A percentile compares a stretch with the other conserved stretches of the same genome.
phyloP scores from a whole-genome alignment of 2,888 invertebrate genomes.

The Eupithecia abbreviata region DNA sequence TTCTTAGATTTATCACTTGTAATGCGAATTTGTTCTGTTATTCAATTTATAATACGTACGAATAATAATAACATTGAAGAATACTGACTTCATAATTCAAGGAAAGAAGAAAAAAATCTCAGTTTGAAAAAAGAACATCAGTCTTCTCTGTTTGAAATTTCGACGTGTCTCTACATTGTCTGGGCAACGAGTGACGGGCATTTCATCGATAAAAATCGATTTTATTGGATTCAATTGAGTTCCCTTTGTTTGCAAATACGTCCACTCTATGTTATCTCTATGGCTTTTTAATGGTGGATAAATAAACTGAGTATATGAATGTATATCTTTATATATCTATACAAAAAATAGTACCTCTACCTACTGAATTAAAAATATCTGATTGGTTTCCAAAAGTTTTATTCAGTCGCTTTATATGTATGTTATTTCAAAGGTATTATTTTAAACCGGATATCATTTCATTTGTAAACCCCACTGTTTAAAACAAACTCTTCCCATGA shows the following conservation, averaged over 20 bases:
- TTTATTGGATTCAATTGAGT: conserved; percentile 72
- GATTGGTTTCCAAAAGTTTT: not conserved
- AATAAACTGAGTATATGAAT: conserved; percentile 30
- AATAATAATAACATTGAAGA: conserved; percentile 24
- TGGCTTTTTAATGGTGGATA: conserved; percentile 49
- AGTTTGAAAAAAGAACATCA: conserved; percentile 53
- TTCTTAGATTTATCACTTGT: conserved; percentile 54
- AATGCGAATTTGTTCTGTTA: conserved; percentile 50
- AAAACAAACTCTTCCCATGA: conserved; percentile 55
- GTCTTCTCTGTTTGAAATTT: conserved; percentile 54
- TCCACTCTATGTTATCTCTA: conserved; percentile 49
- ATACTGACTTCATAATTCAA: conserved; percentile 45
- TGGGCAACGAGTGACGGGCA: conserved; percentile 60
- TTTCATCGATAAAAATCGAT: conserved; percentile 73
- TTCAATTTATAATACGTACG: conserved; percentile 38
- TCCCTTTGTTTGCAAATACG: conserved; percentile 75
- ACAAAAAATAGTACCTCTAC: not conserved
- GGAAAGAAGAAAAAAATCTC: conserved; percentile 38
- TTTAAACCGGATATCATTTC: conserved; percentile 48
- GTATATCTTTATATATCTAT: not conserved
- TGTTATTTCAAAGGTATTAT: not conserved
- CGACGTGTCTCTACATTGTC: conserved; percentile 70
- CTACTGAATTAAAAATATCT: not conserved
- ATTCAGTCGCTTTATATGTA: conserved; percentile 22
- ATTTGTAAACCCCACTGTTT: conserved; percentile 43